Evolutionary conservation across 1,140 invertebrate genomes (phyloP).

Genomic region (Lasaia peninsularis): DNA sequence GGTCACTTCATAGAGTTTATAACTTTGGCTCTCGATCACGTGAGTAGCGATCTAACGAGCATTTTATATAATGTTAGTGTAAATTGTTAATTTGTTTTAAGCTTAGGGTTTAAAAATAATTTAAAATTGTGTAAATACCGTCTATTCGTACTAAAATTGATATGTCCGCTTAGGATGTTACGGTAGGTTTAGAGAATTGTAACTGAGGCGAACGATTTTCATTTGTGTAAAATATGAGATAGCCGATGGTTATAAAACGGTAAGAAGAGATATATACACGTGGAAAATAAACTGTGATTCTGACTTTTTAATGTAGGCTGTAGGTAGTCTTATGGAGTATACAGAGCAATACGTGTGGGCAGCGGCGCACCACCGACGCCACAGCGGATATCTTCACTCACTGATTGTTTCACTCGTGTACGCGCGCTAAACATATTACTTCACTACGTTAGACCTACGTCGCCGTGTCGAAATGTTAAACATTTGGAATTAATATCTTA

Average conservation of each 20-base stretch:
- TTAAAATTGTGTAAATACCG: constrained; percentile 68
- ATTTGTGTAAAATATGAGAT: constrained; percentile 47
- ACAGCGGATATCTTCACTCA: background rate
- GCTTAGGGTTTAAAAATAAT: constrained; percentile 67
- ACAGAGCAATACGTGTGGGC: constrained; percentile 37
- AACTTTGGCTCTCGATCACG: constrained; percentile 65
- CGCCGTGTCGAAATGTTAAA: no score
- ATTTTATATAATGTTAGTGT: constrained; percentile 76
- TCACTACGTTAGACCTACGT: no score
- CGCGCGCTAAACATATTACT: no score
- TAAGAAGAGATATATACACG: constrained; percentile 62
- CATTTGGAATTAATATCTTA: no score
- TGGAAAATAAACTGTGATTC: constrained; percentile 76
- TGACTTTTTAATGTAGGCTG: constrained; percentile 68
- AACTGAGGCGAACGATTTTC: constrained; percentile 62
- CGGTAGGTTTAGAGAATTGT: constrained; percentile 60
- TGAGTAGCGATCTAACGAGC: constrained; percentile 66
- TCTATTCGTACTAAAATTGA: constrained; percentile 63
- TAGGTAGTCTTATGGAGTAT: constrained; percentile 60
- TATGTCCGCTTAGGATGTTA: constrained; percentile 61
- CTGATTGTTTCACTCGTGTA: constrained; percentile 5
- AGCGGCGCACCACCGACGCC: constrained; percentile 27
- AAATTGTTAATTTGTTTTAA: constrained; percentile 77
- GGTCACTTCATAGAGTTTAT: constrained; percentile 66
- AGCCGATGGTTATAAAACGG: constrained; percentile 41